phyloP scores from a whole-genome alignment of 2,888 invertebrate species.

The Gibbula magus region DNA sequence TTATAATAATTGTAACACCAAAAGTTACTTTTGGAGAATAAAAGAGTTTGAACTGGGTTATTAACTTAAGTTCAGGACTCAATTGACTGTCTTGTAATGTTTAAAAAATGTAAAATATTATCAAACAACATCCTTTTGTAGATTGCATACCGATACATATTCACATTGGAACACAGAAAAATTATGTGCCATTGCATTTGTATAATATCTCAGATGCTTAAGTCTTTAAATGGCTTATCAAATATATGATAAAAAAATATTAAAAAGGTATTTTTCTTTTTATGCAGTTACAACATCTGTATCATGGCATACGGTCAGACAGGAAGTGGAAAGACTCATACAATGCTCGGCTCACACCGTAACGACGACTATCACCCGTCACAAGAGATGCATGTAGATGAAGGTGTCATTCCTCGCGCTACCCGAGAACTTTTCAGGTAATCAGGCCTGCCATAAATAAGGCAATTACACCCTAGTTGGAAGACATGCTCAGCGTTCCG shows the following conservation, averaged over 20 bases:
- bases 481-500: no score
- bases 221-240: neutral
- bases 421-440: constrained; percentile 69
- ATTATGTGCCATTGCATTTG: no score
- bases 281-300: constrained; percentile 67
- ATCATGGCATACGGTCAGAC: constrained; percentile 73
- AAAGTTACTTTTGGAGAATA: no score
- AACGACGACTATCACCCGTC: constrained; percentile 65
- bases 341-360: constrained; percentile 69
- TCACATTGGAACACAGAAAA: no score
- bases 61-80: no score
- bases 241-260: neutral
- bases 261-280: neutral
- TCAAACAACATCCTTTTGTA: no score
- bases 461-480: no score
- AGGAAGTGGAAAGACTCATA: constrained; percentile 71
- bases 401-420: constrained; percentile 69
- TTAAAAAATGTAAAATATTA: no score
- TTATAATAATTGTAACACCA: no score
- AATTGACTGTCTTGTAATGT: no score
- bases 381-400: constrained; percentile 64
- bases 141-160: no score
- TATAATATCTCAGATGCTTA: neutral
- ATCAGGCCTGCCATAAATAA: neutral
- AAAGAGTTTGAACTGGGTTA: no score